Base-by-base conservation (phyloP, 35 echinoderm and acorn worm species). In the Ophiothrix spiculata region DNA sequence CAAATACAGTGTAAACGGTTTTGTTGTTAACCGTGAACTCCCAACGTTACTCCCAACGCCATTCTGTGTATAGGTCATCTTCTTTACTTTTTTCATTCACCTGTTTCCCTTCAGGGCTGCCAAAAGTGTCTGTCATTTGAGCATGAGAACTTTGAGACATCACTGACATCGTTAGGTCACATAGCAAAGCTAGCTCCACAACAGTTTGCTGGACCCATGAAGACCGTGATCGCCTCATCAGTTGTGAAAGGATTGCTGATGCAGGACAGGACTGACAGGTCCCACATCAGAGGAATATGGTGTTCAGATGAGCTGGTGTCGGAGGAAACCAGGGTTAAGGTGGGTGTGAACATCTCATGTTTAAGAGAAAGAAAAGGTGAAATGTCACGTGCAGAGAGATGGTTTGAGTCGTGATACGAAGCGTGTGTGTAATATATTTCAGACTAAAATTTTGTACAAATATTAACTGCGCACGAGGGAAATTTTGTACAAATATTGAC, bases 181-280 rank as follows among this genome's bases (percentile, higher is more conserved):
- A 39, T 99, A 4, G 92, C 96, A 23, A 83, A 81, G 56, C 83
- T 91, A 10, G 89, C 88, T 16, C 89, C 91, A 2, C 86, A 91
- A 23, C 88, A 94, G 31, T 92, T 99, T 80, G 31, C 56, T 23
- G 73, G 38, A 32, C 81, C 89, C 33, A 99, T 99, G 96, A 99
- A 99, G 86, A 85, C 74, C 32, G 60, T 94, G 23, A 86, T 99
- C 14, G 96, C 96, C 35, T 87, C 81, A 74, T 81, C 77, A 25
- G 88, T 99, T 45, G 96, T 99, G 14, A 99, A 99, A 83, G 92
- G 92, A 8, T 49, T 99, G n/a, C 83, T 99, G 56, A 99, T 99
- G 96, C 89, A 91, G 74, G 96, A 99, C 69, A 75, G 49, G 39
- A 91, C 88, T 0, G 89, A 93, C n/a, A 85, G 85, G 46, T 86